Percentiles rank a stretch among this genome's conserved stretches.
Conservation (phyloP, 1,140 invertebrate genomes). For the Drosophila virilis region DNA sequence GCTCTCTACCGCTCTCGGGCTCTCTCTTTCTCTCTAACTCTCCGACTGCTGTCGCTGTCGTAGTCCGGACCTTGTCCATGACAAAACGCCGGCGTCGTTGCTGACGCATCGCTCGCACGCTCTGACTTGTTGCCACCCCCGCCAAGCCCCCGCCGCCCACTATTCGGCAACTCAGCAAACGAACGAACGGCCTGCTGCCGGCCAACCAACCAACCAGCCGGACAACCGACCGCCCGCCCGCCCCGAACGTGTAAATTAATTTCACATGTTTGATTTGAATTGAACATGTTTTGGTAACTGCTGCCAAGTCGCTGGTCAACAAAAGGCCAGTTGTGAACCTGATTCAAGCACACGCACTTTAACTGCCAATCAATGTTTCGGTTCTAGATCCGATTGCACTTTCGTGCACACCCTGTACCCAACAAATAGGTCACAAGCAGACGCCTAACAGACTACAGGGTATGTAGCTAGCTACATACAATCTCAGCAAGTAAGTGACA, state of each 20-base stretch:
- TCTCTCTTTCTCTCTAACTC: neutral
- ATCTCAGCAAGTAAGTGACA: too few relatives aligned
- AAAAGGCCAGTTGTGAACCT: neutral
- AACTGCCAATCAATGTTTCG: neutral
- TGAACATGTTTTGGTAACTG: slow-evolving; percentile 28
- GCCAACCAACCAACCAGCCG: neutral
- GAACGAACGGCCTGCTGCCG: neutral
- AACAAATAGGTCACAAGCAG: too few relatives aligned
- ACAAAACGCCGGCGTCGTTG: slow-evolving; percentile 37
- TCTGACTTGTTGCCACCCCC: slow-evolving; percentile 15
- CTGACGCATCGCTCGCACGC: slow-evolving; percentile 60
- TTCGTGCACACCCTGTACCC: too few relatives aligned
- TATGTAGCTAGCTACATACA: too few relatives aligned
- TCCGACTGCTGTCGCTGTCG: slow-evolving; percentile 12
- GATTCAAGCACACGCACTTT: too few relatives aligned
- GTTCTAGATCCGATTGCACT: too few relatives aligned
- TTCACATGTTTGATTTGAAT: slow-evolving; percentile 69
- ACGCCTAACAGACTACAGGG: too few relatives aligned
- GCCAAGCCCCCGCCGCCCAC: neutral
- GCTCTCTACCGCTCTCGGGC: neutral
- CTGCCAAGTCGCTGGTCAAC: neutral
- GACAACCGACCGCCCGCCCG: neutral
- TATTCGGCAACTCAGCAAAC: neutral
- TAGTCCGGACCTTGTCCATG: slow-evolving; percentile 53
- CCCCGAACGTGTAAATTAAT: slow-evolving; percentile 76